Percentiles rank a stretch among this genome's conserved stretches.
These are phyloP conservation scores for Zaprionus obscuricornis DNA, from an alignment of 2,888 invertebrate genomes.

Conservation along the genomic window DNA sequence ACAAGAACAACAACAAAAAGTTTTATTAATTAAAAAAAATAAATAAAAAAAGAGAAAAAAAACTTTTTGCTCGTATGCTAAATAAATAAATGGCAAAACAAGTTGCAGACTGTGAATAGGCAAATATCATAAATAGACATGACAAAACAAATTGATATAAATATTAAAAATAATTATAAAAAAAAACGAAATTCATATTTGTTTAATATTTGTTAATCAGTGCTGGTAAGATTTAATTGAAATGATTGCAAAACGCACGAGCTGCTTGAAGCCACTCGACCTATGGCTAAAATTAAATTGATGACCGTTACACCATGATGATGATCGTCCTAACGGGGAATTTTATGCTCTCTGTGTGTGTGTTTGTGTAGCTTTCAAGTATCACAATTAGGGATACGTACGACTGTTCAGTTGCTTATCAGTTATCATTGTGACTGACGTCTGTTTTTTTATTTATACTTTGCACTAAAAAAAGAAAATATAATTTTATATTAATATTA, in stretches of 20 bases:
- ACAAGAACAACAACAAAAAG: slow-evolving; percentile 20
- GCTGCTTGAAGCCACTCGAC: too few species aligned
- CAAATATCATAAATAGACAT: slow-evolving; percentile 61
- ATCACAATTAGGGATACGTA: slow-evolving; percentile 43
- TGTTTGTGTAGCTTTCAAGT: slow-evolving; percentile 30
- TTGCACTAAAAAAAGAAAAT: neutral
- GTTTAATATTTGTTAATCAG: neutral
- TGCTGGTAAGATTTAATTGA: slow-evolving; percentile 19
- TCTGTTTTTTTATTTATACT: neutral
- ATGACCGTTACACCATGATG: slow-evolving; percentile 42
- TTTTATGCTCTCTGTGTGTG: slow-evolving; percentile 12
- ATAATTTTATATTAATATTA: neutral
- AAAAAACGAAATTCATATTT: slow-evolving; percentile 39
- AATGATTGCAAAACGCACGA: too few species aligned
- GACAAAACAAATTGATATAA: slow-evolving; percentile 32
- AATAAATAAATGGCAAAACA: slow-evolving; percentile 38
- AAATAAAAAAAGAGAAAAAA: slow-evolving; percentile 13
- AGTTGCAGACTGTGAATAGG: slow-evolving; percentile 12
- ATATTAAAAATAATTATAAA: slow-evolving; percentile 52
- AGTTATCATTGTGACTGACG: slow-evolving; percentile 2
- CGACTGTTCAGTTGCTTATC: slow-evolving; percentile 18
- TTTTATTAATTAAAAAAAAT: slow-evolving; percentile 61
- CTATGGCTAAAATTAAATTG: slow-evolving; percentile 43
- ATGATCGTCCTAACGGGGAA: slow-evolving; percentile 21
- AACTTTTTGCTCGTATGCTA: slow-evolving; percentile 12